Evolutionary conservation across 2,797 vertebrate species (phyloP).

Genomic region (Enteromius viviparus): DNA sequence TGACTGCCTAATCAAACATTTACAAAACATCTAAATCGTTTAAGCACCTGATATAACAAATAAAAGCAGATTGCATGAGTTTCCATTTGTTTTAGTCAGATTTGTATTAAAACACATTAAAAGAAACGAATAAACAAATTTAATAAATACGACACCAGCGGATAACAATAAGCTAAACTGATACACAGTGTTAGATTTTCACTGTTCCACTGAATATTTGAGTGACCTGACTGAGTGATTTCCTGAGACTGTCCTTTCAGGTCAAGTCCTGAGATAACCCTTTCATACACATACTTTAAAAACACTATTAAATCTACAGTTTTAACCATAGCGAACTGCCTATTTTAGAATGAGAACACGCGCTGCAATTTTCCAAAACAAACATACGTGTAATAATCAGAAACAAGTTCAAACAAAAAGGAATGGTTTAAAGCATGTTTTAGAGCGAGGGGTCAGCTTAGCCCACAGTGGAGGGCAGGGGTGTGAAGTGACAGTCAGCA

Average conservation of each 20-base stretch:
- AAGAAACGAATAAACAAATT: constrained; percentile 3
- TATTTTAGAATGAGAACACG: background rate
- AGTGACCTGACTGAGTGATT: constrained; percentile 36
- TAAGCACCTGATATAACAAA: background rate
- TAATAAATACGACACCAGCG: constrained; percentile 1
- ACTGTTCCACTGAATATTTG: constrained; percentile 37
- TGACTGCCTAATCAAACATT: background rate
- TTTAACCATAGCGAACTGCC: background rate
- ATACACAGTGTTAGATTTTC: constrained; percentile 6
- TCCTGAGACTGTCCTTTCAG: constrained; percentile 37
- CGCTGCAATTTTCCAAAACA: background rate
- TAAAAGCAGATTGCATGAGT: background rate
- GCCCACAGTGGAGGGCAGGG: constrained; percentile 66
- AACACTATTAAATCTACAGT: background rate
- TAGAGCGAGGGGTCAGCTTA: constrained; percentile 43
- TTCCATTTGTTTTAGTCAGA: background rate
- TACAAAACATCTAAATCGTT: background rate
- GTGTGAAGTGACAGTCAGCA: constrained; percentile 84
- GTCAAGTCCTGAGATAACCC: constrained; percentile 42
- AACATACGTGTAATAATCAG: background rate
- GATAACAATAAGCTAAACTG: constrained; percentile 16
- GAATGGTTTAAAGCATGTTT: background rate
- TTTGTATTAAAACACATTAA: constrained; percentile 11
- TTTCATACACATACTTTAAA: background rate
- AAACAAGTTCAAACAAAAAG: background rate